Base-by-base conservation (phyloP, 2,797 vertebrate genomes). In the Silurus lanzhouensis region DNA sequence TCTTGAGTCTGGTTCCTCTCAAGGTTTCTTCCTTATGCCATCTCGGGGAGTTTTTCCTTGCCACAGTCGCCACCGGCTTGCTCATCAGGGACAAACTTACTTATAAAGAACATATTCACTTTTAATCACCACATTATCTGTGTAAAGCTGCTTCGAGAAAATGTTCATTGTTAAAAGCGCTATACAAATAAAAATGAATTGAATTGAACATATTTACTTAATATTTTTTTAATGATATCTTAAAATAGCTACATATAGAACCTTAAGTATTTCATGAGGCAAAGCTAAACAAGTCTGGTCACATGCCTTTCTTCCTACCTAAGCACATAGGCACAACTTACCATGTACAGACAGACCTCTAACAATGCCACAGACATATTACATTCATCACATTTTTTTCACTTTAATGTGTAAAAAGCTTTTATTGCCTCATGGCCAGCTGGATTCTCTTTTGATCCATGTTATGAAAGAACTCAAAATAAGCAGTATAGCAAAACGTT, bases 291-390 rank as follows among this genome's bases (percentile, higher is more conserved):
- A 81, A 15, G 44, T 6, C 46, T 27, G 66, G 25, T 31, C 4
- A 6, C 67, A 81, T 72, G 63, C 76, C 44, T n/a, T 61, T 85
- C 67, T 52, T 61, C 31, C 20, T 60, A 84, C 22, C 9, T 70
- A 52, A 84, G 14, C 19, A 67, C 63, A 60, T 13, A 84, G 5
- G 2, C 52, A 60, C 27, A 44, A 3, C 25, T 63, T 44, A 70
- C 15, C 64, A 19, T 22, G 52, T 60, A 46, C 57, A 63, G 67
- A 52, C 25, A 63, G n/a, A 6, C 17, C n/a, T 64, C 20, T 74
- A 1, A 22, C 60, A 58, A 71, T 74, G 44, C 31, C 58, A 84
- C 44, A 84, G 38, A 71, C 12, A 27, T 27, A 27, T 57, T 57
- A n/a, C 8, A 76, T 76, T 76, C 1, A 58, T 76, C 25, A 57